Percentiles rank a stretch among this genome's conserved stretches.
These are phyloP conservation scores for Drosophila kohkoa DNA, from an alignment of 1,140 invertebrate genomes.

Conservation along the genomic window DNA sequence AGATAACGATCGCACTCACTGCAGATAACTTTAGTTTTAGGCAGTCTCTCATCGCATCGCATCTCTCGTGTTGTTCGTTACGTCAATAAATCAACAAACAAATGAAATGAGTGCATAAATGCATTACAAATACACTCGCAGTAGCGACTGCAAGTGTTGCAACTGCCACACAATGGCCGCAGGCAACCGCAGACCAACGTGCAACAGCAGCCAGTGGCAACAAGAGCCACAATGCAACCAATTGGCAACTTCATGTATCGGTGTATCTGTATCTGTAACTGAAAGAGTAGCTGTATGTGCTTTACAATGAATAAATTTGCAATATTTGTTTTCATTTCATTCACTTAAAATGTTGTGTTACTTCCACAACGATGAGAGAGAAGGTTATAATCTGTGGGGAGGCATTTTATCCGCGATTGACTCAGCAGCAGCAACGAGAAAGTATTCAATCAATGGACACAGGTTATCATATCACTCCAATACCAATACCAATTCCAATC, in stretches of 20 bases:
- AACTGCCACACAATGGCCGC: slow-evolving; percentile 58
- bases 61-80: background rate
- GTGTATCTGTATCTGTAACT: slow-evolving; percentile 20
- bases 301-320: slow-evolving; percentile 71
- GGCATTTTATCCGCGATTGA: slow-evolving; percentile 1
- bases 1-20: background rate
- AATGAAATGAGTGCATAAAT: slow-evolving; percentile 58
- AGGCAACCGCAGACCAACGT: slow-evolving; percentile 49
- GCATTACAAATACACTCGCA: slow-evolving; percentile 49
- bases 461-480: background rate
- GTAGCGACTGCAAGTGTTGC: slow-evolving; percentile 19
- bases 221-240: slow-evolving; percentile 1
- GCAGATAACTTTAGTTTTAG: slow-evolving; percentile 18
- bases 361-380: slow-evolving; percentile 29
- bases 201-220: slow-evolving; percentile 31
- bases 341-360: slow-evolving; percentile 75
- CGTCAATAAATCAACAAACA: slow-evolving; percentile 45
- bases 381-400: slow-evolving; percentile 5
- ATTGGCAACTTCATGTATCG: slow-evolving; percentile 20
- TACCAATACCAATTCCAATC: background rate
- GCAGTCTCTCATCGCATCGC: slow-evolving; percentile 1
- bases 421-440: slow-evolving; percentile 10
- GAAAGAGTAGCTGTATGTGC: slow-evolving; percentile 36
- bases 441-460: slow-evolving; percentile 1
- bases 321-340: slow-evolving; percentile 81